These are phyloP conservation scores for Drosophila recens DNA, from an alignment of 2,888 invertebrate species.

Conservation along the genomic window DNA sequence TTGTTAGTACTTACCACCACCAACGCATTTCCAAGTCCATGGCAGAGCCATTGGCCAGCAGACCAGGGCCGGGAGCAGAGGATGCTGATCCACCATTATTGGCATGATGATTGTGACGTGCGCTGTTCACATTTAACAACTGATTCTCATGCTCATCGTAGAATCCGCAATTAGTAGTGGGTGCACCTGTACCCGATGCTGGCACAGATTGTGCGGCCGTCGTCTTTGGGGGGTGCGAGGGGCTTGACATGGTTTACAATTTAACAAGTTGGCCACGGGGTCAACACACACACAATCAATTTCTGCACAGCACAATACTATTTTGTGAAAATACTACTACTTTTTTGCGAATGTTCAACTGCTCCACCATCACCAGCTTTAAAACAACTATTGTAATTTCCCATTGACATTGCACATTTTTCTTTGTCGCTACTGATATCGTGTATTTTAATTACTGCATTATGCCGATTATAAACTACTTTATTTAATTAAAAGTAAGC, in stretches of 20 bases:
- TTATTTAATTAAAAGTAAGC: background rate
- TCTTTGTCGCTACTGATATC: background rate
- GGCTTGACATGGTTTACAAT: constrained; percentile 32
- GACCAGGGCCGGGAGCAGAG: constrained; percentile 77
- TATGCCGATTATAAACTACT: background rate
- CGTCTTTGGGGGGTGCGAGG: constrained; percentile 27
- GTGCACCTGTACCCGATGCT: constrained; percentile 17
- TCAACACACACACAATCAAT: constrained; percentile 15
- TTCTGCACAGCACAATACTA: constrained; percentile 19
- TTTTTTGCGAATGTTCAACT: constrained; percentile 6
- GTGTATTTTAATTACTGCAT: background rate
- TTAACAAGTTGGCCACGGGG: constrained; percentile 5
- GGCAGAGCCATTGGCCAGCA: constrained; percentile 54
- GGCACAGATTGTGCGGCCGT: constrained; percentile 66
- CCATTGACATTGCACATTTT: background rate
- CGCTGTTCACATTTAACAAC: constrained; percentile 57
- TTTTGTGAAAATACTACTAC: constrained; percentile 6
- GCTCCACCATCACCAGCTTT: constrained; percentile 15
- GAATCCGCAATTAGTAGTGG: constrained; percentile 21
- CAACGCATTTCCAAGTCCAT: constrained; percentile 84
- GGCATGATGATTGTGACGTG: constrained; percentile 33
- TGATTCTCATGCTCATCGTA: constrained; percentile 70
- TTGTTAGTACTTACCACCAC: constrained; percentile 83
- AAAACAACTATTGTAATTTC: background rate
- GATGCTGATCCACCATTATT: constrained; percentile 68